phyloP scores from a whole-genome alignment of 1,140 invertebrate genomes.

The Lordiphosa clarofinis region DNA sequence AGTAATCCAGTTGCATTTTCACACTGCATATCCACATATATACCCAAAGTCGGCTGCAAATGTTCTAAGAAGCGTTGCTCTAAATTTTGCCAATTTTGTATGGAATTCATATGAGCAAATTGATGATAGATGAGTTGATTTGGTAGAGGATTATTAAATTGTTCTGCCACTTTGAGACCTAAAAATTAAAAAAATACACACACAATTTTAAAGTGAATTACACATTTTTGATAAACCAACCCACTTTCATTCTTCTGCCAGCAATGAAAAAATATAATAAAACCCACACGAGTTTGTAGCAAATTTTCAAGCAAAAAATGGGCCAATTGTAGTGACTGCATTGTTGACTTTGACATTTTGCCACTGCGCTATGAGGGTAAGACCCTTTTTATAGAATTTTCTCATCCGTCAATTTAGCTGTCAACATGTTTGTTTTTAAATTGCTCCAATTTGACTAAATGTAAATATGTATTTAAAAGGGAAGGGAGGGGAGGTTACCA shows the following conservation, averaged over 20 bases:
- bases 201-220: background rate
- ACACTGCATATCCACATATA: conserved; percentile 65
- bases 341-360: conserved; percentile 34
- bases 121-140: conserved; percentile 48
- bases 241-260: conserved; percentile 58
- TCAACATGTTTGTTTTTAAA: conserved; percentile 60
- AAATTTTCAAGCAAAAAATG: conserved; percentile 67
- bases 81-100: conserved; percentile 28
- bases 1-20: conserved; percentile 24
- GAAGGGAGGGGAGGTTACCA: background rate
- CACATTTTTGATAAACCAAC: background rate
- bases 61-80: conserved; percentile 47
- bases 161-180: conserved; percentile 38
- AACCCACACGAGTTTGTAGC: conserved; percentile 41
- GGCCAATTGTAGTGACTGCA: conserved; percentile 53
- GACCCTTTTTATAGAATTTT: conserved; percentile 32
- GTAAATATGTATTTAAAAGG: conserved; percentile 7
- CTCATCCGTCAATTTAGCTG: conserved; percentile 33
- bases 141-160: conserved; percentile 22
- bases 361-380: background rate
- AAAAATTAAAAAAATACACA: background rate
- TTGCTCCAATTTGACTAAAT: conserved; percentile 26
- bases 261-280: conserved; percentile 64
- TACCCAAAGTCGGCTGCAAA: conserved; percentile 41
- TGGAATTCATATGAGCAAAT: conserved; percentile 37